Base-by-base conservation (phyloP, 2,113 vertebrate genomes). In the Hyperopisus bebe region DNA sequence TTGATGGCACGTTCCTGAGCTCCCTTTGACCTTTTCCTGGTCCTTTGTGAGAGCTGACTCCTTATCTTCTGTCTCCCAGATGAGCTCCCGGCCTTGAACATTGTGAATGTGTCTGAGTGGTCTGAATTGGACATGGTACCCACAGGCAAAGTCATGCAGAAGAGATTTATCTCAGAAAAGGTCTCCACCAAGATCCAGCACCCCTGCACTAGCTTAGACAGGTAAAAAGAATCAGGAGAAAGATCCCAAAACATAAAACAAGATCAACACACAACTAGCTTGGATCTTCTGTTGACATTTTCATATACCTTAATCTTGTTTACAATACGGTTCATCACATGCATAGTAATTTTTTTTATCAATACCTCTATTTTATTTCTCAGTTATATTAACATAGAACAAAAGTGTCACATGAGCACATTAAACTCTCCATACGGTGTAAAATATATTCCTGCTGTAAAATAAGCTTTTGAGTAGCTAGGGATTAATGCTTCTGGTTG, bases 81-180 rank as follows among this genome's bases (percentile, higher is more conserved):
- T 13, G 62, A 35, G 27, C 82, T 88, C 77, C 91, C 91, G 7
- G 74, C 89, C 27, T 46, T 93, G 51, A 91, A 89, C 19, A 11
- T 93, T 55, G 93, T 94, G 15, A 83, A 92, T 82, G 93, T 90
- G 42, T 92, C 92, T 15, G 92, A 93, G 19, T 94, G 93, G 93
- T 58, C 91, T 74, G 53, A 90, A 19, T 24, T 4, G 27, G 87
- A 42, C 27, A 87, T 39, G 19, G 17, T n/a, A 6, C 21, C 19
- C 1, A 27, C 51, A 24, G 21, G 42, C 39, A 91, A 89, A 15
- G 24, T 74, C 21, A 24, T 70, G 46, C 50, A 46, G 7, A 84
- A 66, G 48, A 17, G 84, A 3, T 58, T n/a, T n/a, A 39, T 62
- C 53, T 46, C 83, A 47, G 31, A 46, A 51, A 85, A 44, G 13